Percentiles rank a stretch among this genome's conserved stretches.
phyloP scores from a whole-genome alignment of 2,797 vertebrate species.

The Peromyscus nudipes region DNA sequence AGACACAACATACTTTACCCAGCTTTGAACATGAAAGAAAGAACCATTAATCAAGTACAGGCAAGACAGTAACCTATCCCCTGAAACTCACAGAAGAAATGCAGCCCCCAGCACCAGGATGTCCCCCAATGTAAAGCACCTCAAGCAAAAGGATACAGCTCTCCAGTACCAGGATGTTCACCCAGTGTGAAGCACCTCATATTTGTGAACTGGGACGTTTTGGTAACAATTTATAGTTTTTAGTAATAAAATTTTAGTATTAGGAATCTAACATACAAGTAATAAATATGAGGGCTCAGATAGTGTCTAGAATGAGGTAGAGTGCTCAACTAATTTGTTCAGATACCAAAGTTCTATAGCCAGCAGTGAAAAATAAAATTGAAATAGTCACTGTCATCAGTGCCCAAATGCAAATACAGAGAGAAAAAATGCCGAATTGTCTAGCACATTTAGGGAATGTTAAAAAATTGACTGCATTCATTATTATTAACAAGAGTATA shows the following conservation, averaged over 20 bases:
- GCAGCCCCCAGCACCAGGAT: neutral
- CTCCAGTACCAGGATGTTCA: neutral
- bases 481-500: neutral
- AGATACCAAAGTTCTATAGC: too few species aligned
- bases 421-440: neutral
- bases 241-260: neutral
- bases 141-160: neutral
- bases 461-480: neutral
- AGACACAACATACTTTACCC: fast-evolving
- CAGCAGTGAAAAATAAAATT: neutral
- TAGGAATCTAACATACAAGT: neutral
- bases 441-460: neutral
- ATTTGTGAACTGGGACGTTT: neutral
- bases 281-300: neutral
- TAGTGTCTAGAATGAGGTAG: neutral
- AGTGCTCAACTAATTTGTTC: too few species aligned
- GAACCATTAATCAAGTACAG: neutral
- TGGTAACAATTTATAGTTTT: neutral
- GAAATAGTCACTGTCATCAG: neutral
- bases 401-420: neutral
- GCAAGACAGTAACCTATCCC: fast-evolving
- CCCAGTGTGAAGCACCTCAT: too few species aligned
- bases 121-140: neutral
- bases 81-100: neutral
- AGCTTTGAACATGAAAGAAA: neutral